Percentiles rank a stretch among this genome's conserved stretches.
phyloP scores from a whole-genome alignment of 2,113 vertebrate species.

The Sander vitreus region DNA sequence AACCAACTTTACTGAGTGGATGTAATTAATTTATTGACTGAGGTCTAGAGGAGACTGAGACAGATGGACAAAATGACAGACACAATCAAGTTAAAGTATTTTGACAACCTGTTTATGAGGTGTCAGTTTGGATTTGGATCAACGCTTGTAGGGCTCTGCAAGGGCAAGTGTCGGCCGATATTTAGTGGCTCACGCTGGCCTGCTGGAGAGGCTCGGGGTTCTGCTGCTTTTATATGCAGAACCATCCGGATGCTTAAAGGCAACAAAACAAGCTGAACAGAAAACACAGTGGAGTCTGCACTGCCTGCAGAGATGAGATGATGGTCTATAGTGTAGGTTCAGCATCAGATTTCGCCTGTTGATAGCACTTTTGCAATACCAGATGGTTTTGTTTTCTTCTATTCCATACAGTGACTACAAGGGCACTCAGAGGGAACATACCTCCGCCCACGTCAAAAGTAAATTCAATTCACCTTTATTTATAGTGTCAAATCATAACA shows the following conservation, averaged over 20 bases:
- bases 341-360: background rate
- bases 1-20: slow-evolving; percentile 33
- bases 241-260: background rate
- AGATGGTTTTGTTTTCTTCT: background rate
- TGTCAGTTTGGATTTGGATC: slow-evolving; percentile 78
- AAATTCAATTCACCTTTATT: too few species aligned
- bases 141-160: slow-evolving; percentile 53
- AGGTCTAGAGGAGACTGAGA: slow-evolving; percentile 47
- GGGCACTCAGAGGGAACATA: too few species aligned
- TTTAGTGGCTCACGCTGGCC: slow-evolving; percentile 22
- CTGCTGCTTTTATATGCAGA: slow-evolving; percentile 16
- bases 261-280: background rate
- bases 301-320: background rate
- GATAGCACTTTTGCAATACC: background rate
- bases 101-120: slow-evolving; percentile 80
- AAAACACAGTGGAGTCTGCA: background rate
- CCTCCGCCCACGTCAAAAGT: too few species aligned
- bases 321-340: background rate
- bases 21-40: slow-evolving; percentile 77
- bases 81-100: slow-evolving; percentile 77
- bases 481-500: too few species aligned
- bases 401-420: background rate
- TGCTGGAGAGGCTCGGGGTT: slow-evolving; percentile 8
- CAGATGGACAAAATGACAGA: slow-evolving; percentile 76
- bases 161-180: slow-evolving; percentile 48